A percentile compares a stretch with the other conserved stretches of the same genome.
Conservation (phyloP, 2,797 vertebrate genomes). For the Melanotaenia boesemani region DNA sequence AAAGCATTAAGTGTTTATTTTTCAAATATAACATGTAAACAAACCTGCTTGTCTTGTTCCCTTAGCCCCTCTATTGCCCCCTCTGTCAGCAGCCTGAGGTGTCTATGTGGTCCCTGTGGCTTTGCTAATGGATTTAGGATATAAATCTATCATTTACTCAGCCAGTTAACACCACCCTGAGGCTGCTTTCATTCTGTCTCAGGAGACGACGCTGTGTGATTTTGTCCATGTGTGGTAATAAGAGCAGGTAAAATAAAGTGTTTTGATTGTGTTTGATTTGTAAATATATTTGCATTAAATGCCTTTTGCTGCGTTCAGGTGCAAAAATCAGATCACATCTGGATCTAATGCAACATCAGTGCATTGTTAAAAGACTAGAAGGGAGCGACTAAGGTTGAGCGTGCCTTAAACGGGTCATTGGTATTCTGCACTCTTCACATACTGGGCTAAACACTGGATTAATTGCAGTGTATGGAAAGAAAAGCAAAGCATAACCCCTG, state of each 20-base stretch:
- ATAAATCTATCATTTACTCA: conserved; percentile 83
- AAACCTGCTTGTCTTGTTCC: neutral
- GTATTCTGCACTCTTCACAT: conserved; percentile 78
- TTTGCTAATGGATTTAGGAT: conserved; percentile 83
- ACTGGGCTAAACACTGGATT: conserved; percentile 79
- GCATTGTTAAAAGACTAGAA: conserved; percentile 47
- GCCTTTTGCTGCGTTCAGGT: conserved; percentile 14
- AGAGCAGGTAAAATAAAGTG: conserved; percentile 21
- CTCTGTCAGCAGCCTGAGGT: conserved; percentile 58
- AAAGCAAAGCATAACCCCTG: conserved; percentile 82
- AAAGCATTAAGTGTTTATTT: neutral
- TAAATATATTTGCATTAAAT: conserved; percentile 25
- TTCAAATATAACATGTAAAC: conserved; percentile 11
- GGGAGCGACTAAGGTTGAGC: conserved; percentile 63
- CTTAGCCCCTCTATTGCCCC: neutral
- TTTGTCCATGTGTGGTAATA: conserved; percentile 49
- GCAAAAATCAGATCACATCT: conserved; percentile 1
- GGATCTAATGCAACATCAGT: conserved; percentile 28
- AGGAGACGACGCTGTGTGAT: conserved; percentile 53
- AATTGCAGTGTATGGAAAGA: conserved; percentile 82
- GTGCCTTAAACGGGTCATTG: conserved; percentile 79
- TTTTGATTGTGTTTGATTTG: conserved; percentile 48
- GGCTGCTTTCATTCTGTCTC: conserved; percentile 68
- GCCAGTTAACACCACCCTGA: conserved; percentile 77
- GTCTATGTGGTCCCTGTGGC: conserved; percentile 68